phyloP scores from a whole-genome alignment of 2,888 invertebrate species.

The Aphodius sticticus region DNA sequence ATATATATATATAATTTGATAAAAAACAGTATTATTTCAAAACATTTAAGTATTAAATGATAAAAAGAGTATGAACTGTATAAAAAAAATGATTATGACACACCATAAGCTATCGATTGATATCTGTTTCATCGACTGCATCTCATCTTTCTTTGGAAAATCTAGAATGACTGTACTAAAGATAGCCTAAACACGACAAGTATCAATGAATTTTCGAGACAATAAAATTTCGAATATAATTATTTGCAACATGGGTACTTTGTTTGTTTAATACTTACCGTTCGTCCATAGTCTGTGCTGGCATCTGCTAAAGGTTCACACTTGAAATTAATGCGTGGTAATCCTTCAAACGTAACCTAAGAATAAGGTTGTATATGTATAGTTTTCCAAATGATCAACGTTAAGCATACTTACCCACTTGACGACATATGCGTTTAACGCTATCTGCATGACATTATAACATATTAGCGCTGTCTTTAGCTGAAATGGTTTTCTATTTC shows the following conservation, averaged over 20 bases:
- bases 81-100: too few species aligned
- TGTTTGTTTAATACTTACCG: background rate
- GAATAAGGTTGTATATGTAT: background rate
- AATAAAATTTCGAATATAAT: background rate
- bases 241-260: background rate
- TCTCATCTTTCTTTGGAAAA: too few species aligned
- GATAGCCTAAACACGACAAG: too few species aligned
- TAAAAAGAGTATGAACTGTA: too few species aligned
- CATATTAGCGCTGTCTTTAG: constrained; percentile 67
- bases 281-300: background rate
- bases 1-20: too few species aligned
- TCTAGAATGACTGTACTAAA: too few species aligned
- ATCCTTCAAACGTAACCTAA: background rate
- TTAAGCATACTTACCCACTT: constrained; percentile 45
- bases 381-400: background rate
- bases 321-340: background rate
- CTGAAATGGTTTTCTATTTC: constrained; percentile 67
- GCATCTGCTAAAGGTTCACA: background rate
- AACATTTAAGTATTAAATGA: too few species aligned
- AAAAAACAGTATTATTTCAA: too few species aligned
- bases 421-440: constrained; percentile 48
- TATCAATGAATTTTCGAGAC: too few species aligned
- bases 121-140: too few species aligned
- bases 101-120: too few species aligned
- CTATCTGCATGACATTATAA: constrained; percentile 73